Evolutionary conservation across 2,888 invertebrate genomes (phyloP).

Genomic region (Yponomeuta evonymella): DNA sequence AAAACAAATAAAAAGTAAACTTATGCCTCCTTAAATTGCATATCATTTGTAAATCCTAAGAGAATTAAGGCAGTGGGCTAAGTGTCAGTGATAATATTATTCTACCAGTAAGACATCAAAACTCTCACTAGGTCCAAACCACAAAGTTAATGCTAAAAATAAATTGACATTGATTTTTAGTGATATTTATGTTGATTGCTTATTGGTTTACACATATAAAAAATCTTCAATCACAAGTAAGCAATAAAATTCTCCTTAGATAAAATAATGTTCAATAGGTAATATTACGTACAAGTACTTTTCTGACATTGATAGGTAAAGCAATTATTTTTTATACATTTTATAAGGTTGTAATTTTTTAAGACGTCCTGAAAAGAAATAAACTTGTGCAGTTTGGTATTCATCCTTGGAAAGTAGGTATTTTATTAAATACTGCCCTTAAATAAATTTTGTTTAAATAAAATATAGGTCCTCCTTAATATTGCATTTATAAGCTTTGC

Average conservation of each 20-base stretch:
- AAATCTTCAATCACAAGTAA: neutral
- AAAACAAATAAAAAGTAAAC: neutral
- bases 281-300: no score
- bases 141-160: conserved; percentile 29
- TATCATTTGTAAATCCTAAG: neutral
- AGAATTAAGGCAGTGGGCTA: conserved; percentile 15
- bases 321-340: no score
- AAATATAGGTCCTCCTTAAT: neutral
- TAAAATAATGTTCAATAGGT: no score
- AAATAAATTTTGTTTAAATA: no score
- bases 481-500: neutral
- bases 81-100: neutral
- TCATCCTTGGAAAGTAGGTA: no score
- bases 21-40: neutral
- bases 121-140: neutral
- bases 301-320: no score
- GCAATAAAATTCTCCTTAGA: no score
- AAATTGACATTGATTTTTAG: conserved; percentile 60
- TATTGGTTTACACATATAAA: conserved; percentile 20
- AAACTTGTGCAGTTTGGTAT: no score
- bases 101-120: neutral
- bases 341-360: no score
- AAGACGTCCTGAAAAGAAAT: no score
- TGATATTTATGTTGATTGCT: conserved; percentile 46
- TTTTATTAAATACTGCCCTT: no score